These are phyloP conservation scores for Pseudococcus viburni DNA, from an alignment of 2,888 invertebrate species.

Conservation along the genomic window DNA sequence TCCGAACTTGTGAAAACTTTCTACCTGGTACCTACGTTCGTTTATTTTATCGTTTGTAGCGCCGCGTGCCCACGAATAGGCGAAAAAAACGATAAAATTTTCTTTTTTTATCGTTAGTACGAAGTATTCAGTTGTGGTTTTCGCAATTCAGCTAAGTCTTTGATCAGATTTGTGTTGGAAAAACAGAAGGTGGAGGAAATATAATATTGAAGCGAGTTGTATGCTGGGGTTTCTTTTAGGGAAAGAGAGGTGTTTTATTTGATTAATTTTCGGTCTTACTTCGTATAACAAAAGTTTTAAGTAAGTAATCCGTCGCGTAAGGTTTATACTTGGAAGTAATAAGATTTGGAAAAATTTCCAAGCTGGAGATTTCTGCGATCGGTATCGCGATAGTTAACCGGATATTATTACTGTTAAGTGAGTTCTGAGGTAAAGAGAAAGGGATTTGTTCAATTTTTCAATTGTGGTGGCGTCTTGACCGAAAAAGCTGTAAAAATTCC, in stretches of 20 bases:
- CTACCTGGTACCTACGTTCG: neutral
- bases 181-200: neutral
- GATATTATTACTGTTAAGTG: neutral
- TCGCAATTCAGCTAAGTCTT: slow-evolving; percentile 2
- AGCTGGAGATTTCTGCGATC: neutral
- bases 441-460: too few relatives aligned
- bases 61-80: neutral
- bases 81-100: slow-evolving; percentile 5
- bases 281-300: slow-evolving; percentile 42
- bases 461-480: too few relatives aligned
- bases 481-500: too few relatives aligned
- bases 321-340: neutral
- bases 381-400: neutral
- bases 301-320: slow-evolving; percentile 10
- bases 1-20: slow-evolving; percentile 43
- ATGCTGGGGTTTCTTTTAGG: neutral
- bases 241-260: neutral
- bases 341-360: slow-evolving; percentile 29
- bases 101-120: neutral
- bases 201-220: neutral
- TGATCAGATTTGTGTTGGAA: neutral
- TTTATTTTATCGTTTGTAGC: slow-evolving; percentile 9
- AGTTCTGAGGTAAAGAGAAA: too few relatives aligned
- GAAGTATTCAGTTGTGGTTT: neutral
- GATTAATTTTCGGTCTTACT: neutral